Evolutionary conservation across 2,888 invertebrate genomes (phyloP).

Genomic region (Meloe dianella): DNA sequence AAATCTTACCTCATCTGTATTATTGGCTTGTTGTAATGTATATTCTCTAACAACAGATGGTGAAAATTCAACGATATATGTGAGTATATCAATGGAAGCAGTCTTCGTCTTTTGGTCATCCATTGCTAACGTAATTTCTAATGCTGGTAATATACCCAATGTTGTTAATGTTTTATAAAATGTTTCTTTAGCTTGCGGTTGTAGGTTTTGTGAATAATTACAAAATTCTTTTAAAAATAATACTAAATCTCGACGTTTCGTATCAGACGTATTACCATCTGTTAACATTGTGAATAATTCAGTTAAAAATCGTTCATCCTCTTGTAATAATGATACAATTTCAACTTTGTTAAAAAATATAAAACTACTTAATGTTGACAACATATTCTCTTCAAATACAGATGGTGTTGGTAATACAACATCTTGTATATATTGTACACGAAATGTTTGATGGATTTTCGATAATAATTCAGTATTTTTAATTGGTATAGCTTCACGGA

Average conservation of each 20-base stretch:
- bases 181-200: slow-evolving; percentile 94
- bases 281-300: slow-evolving; percentile 94
- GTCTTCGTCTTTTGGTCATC: slow-evolving; percentile 94
- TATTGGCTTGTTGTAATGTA: slow-evolving; percentile 90
- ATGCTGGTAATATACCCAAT: slow-evolving; percentile 84
- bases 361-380: slow-evolving; percentile 96
- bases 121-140: slow-evolving; percentile 89
- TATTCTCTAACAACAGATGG: slow-evolving; percentile 97
- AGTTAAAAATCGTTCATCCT: slow-evolving; percentile 95
- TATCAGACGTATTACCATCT: slow-evolving; percentile 83
- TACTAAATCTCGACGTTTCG: slow-evolving; percentile 90
- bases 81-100: slow-evolving; percentile 97
- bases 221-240: slow-evolving; percentile 99
- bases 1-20: slow-evolving; percentile 80
- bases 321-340: slow-evolving; percentile 97
- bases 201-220: slow-evolving; percentile 97
- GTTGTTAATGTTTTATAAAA: slow-evolving; percentile 95
- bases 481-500: slow-evolving; percentile 93
- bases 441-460: slow-evolving; percentile 99
- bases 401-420: slow-evolving; percentile 98
- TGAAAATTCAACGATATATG: slow-evolving; percentile 97
- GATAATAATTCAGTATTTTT: slow-evolving; percentile 92
- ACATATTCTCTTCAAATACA: slow-evolving; percentile 98
- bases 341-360: slow-evolving; percentile 99
- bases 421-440: slow-evolving; percentile 99